Evolutionary conservation across 2,797 vertebrate genomes (phyloP).

Genomic region (Cryptoblepharus egeriae): DNA sequence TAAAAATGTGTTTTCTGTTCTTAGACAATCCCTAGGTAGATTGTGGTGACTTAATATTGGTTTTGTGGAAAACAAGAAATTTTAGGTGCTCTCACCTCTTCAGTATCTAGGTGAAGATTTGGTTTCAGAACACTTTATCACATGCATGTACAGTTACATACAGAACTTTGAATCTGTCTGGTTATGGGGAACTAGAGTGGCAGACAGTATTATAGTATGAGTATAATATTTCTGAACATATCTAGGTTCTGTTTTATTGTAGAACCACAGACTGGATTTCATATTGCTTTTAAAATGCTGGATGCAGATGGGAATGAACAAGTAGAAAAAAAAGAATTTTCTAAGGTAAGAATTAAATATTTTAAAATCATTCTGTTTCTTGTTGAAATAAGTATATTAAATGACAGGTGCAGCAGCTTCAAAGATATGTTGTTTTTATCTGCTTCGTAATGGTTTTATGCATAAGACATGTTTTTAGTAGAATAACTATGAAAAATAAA

Average conservation of each 20-base stretch:
- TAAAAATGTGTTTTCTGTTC: neutral
- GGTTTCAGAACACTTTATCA: neutral
- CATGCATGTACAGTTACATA: neutral
- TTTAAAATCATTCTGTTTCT: neutral
- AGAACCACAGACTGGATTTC: conserved; percentile 94
- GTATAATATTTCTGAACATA: conserved; percentile 33
- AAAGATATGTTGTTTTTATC: conserved; percentile 26
- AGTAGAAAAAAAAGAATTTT: conserved; percentile 96
- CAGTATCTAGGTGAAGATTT: conserved; percentile 29
- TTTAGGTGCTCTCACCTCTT: neutral
- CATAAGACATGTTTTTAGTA: neutral
- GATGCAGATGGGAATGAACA: conserved; percentile 94
- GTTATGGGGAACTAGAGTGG: conserved; percentile 13
- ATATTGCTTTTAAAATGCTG: conserved; percentile 98
- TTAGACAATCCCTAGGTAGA: neutral
- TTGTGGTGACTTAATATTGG: neutral
- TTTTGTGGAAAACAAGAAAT: neutral
- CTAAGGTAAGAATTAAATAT: conserved; percentile 82
- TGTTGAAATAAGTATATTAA: neutral
- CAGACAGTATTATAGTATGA: conserved; percentile 20
- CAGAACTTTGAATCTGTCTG: neutral
- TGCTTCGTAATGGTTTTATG: neutral
- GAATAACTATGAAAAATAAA: conserved; percentile 9
- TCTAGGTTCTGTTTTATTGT: conserved; percentile 66
- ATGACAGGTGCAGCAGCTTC: conserved; percentile 20